A percentile compares a stretch with the other conserved stretches of the same genome.
Conservation (phyloP, 2,113 vertebrate species). For the Brevimyrus niger region DNA sequence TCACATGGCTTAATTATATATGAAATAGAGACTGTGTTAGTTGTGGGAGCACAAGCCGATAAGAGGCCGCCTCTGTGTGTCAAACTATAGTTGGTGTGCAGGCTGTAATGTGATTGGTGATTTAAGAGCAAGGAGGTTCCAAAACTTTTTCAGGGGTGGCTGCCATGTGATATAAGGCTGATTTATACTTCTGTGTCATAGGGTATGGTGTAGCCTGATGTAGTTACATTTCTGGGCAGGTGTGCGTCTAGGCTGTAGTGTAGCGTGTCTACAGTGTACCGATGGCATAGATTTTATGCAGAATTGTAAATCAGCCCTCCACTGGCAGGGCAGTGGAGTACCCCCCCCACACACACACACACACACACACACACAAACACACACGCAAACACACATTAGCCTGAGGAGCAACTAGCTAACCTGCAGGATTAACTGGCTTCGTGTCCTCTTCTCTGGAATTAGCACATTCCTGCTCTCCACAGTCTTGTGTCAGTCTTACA, state of each 20-base stretch:
- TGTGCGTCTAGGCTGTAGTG: not conserved
- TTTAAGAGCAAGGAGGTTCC: not conserved
- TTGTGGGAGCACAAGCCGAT: not conserved
- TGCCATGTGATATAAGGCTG: not conserved
- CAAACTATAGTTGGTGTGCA: not conserved
- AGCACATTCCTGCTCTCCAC: not conserved
- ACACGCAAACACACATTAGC: not conserved
- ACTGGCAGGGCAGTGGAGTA: not conserved
- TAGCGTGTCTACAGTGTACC: not conserved
- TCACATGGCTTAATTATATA: not conserved
- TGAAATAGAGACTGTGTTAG: not conserved
- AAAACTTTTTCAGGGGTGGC: not conserved
- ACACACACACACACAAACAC: too few species aligned
- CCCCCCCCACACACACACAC: not conserved
- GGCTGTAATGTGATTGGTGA: not conserved
- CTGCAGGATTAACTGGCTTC: not conserved
- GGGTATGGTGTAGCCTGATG: not conserved
- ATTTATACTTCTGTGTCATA: not conserved
- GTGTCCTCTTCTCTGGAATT: not conserved
- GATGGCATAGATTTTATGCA: not conserved
- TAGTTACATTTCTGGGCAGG: not conserved
- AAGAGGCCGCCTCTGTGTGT: not conserved
- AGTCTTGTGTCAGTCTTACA: not conserved
- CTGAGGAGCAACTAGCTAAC: not conserved
- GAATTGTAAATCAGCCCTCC: not conserved